Evolutionary conservation across 2,113 vertebrate genomes (phyloP).

Genomic region (Macrotis lagotis): DNA sequence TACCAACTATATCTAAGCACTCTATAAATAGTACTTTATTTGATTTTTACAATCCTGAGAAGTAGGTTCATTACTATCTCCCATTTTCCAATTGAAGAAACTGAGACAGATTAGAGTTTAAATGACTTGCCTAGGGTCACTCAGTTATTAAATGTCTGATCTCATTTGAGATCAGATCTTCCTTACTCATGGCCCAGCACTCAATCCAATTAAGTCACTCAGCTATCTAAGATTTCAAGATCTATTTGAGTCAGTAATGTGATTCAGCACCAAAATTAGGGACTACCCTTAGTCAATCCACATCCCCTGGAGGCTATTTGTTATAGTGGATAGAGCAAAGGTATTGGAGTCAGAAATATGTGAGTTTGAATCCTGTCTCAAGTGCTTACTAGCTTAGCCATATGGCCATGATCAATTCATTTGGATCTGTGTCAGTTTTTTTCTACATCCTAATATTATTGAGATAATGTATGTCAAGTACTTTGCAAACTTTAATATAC

Average conservation of each 20-base stretch:
- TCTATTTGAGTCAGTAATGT: background rate
- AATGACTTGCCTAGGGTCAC: background rate
- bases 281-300: background rate
- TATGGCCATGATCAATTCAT: background rate
- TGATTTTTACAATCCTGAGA: background rate
- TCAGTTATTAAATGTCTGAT: background rate
- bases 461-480: background rate
- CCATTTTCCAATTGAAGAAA: background rate
- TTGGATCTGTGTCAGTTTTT: background rate
- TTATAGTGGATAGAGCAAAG: background rate
- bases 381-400: background rate
- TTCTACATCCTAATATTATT: background rate
- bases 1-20: background rate
- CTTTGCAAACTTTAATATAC: background rate
- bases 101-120: background rate
- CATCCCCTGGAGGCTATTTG: background rate
- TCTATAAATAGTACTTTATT: background rate
- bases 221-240: background rate
- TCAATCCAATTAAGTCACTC: background rate
- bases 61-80: background rate
- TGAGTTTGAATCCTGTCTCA: background rate
- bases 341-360: background rate
- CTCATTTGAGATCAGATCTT: background rate
- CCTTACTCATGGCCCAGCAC: background rate
- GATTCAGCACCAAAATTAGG: background rate